Percentiles rank a stretch among this genome's conserved stretches.
Conservation (phyloP, 2,113 vertebrate genomes). For the Tetrao urogallus region DNA sequence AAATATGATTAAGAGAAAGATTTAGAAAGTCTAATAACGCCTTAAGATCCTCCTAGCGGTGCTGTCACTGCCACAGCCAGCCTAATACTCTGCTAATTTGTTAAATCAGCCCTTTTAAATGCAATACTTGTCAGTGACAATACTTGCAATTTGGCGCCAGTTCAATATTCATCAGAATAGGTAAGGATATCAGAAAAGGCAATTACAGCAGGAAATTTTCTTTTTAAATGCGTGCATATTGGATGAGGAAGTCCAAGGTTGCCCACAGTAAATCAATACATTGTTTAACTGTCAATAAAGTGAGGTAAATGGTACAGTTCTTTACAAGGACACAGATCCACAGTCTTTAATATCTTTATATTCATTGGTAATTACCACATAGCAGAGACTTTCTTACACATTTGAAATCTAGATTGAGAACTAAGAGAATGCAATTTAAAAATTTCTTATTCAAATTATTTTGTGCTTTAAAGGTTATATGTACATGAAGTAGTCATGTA, state of each 20-base stretch:
- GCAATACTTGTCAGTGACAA: constrained; percentile 28
- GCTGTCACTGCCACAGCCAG: constrained; percentile 32
- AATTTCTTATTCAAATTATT: not conserved
- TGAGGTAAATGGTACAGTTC: not conserved
- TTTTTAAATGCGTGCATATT: not conserved
- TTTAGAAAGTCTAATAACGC: constrained; percentile 57
- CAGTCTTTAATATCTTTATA: not conserved
- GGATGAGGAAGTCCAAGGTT: not conserved
- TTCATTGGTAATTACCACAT: not conserved
- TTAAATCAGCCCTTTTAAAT: constrained; percentile 60
- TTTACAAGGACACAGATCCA: not conserved
- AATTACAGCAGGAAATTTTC: not conserved
- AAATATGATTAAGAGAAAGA: constrained; percentile 59
- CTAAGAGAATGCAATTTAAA: not conserved
- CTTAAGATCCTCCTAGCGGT: constrained; percentile 60
- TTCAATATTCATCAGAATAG: constrained; percentile 26
- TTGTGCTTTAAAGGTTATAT: not conserved
- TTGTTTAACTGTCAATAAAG: constrained; percentile 12
- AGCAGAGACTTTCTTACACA: not conserved
- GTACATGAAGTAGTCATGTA: not conserved
- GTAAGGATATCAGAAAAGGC: constrained; percentile 13
- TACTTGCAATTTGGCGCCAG: constrained; percentile 31
- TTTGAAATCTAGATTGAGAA: not conserved
- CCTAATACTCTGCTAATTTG: constrained; percentile 27
- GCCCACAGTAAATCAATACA: not conserved